Evolutionary conservation across 2,797 vertebrate genomes (phyloP).

Genomic region (Periparus ater): DNA sequence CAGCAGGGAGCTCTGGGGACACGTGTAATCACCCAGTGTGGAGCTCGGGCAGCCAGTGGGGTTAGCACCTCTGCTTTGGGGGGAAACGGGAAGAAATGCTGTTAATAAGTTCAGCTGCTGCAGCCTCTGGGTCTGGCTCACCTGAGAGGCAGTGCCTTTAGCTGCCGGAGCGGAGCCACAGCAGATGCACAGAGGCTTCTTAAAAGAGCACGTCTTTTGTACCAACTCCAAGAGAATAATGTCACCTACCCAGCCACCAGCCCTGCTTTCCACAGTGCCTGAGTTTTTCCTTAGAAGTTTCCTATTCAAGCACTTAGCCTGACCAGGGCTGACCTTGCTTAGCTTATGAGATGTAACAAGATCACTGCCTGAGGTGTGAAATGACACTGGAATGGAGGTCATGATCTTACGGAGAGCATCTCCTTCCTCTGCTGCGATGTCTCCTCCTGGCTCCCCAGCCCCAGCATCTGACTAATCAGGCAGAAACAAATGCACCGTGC

Average conservation of each 20-base stretch:
- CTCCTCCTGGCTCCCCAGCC: constrained; percentile 18
- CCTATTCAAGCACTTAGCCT: constrained; percentile 54
- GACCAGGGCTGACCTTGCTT: constrained; percentile 66
- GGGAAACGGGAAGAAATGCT: neutral
- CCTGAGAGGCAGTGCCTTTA: neutral
- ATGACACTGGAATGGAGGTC: constrained; percentile 69
- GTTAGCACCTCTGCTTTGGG: neutral
- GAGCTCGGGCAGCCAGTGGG: neutral
- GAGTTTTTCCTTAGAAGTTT: constrained; percentile 54
- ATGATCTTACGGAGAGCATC: constrained; percentile 35
- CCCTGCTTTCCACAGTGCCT: constrained; percentile 3
- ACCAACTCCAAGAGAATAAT: constrained; percentile 38
- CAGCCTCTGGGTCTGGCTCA: neutral
- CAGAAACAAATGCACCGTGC: constrained; percentile 2
- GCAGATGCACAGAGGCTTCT: neutral
- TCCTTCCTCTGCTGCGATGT: neutral
- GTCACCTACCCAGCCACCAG: constrained; percentile 37
- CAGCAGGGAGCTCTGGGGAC: neutral
- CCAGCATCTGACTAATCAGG: constrained; percentile 26
- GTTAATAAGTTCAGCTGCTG: neutral
- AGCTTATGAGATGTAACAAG: constrained; percentile 65
- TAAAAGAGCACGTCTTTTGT: neutral
- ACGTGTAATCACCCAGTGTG: neutral
- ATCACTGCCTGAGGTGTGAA: constrained; percentile 69
- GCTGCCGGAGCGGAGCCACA: neutral